These are phyloP conservation scores for Drosophila willistoni DNA, from an alignment of 1,140 invertebrate species.

Conservation along the genomic window DNA sequence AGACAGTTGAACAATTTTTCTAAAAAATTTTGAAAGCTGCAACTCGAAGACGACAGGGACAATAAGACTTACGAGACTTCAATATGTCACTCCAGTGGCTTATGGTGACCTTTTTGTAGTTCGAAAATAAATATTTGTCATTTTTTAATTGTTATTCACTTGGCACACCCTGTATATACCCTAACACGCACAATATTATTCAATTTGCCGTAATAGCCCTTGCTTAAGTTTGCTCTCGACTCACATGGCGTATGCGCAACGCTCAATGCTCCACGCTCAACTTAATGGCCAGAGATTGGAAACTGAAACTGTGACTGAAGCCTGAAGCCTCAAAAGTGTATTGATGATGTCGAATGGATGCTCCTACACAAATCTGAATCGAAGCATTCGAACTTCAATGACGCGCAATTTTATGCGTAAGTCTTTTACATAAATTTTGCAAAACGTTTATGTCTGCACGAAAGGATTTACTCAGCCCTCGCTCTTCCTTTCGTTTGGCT, in stretches of 20 bases:
- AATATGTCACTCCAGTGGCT: no score
- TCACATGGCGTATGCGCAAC: constrained; percentile 72
- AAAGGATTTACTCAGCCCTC: constrained; percentile 61
- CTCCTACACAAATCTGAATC: constrained; percentile 61
- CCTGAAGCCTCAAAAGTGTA: constrained; percentile 61
- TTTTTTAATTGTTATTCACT: neutral
- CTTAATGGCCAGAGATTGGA: constrained; percentile 32
- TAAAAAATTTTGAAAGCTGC: neutral
- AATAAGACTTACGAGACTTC: no score
- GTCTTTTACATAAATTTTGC: constrained; percentile 79
- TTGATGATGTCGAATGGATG: constrained; percentile 63
- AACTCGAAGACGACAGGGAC: no score
- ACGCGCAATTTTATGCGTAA: constrained; percentile 80
- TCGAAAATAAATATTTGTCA: no score
- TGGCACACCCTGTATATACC: constrained; percentile 7
- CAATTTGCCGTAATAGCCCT: constrained; percentile 75
- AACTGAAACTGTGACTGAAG: constrained; percentile 20
- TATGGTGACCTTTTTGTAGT: no score
- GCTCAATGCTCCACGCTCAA: constrained; percentile 50
- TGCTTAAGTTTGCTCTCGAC: constrained; percentile 59
- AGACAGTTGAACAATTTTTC: neutral
- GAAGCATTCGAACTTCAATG: constrained; percentile 77
- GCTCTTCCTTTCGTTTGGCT: constrained; percentile 29
- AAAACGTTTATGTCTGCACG: constrained; percentile 72
- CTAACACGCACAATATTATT: constrained; percentile 60